A percentile compares a stretch with the other conserved stretches of the same genome.
phyloP scores from a whole-genome alignment of 2,888 invertebrate species.

The Argyresthia albistria region DNA sequence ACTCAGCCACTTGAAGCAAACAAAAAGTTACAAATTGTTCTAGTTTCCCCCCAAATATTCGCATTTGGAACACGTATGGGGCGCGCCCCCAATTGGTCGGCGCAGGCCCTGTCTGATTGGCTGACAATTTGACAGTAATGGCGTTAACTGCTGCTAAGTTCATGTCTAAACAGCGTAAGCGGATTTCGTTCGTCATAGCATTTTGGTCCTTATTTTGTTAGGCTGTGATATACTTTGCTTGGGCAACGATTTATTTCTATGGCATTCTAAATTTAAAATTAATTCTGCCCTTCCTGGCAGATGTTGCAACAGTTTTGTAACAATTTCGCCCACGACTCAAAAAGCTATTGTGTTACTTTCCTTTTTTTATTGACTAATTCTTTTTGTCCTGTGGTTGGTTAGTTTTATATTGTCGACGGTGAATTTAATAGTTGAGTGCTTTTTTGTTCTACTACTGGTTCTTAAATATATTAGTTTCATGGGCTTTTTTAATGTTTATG shows the following conservation, averaged over 20 bases:
- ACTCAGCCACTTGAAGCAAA: slow-evolving; percentile 26
- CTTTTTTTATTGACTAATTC: slow-evolving; percentile 65
- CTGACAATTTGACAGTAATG: slow-evolving; percentile 68
- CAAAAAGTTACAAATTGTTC: slow-evolving; percentile 56
- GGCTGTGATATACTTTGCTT: too few relatives aligned
- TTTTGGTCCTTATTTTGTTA: too few relatives aligned
- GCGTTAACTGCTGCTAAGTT: slow-evolving; percentile 43
- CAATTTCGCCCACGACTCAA: slow-evolving; percentile 63
- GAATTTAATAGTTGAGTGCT: slow-evolving; percentile 48
- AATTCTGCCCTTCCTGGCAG: slow-evolving; percentile 55
- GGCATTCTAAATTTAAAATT: too few relatives aligned
- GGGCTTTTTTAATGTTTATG: slow-evolving; percentile 22
- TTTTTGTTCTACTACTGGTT: slow-evolving; percentile 49
- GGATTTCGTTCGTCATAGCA: too few relatives aligned
- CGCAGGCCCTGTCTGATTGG: slow-evolving; percentile 50
- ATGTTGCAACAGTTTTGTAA: slow-evolving; percentile 70
- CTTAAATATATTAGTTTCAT: slow-evolving; percentile 24
- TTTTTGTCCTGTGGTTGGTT: slow-evolving; percentile 69
- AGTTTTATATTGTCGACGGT: slow-evolving; percentile 50
- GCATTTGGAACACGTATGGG: slow-evolving; percentile 55
- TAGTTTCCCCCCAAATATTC: slow-evolving; percentile 59
- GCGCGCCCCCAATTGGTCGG: slow-evolving; percentile 46
- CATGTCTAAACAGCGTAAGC: too few relatives aligned
- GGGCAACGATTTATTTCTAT: too few relatives aligned
- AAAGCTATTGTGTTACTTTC: slow-evolving; percentile 52